A percentile compares a stretch with the other conserved stretches of the same genome.
phyloP scores from a whole-genome alignment of 2,797 vertebrate genomes.

The Uromys caudimaculatus region DNA sequence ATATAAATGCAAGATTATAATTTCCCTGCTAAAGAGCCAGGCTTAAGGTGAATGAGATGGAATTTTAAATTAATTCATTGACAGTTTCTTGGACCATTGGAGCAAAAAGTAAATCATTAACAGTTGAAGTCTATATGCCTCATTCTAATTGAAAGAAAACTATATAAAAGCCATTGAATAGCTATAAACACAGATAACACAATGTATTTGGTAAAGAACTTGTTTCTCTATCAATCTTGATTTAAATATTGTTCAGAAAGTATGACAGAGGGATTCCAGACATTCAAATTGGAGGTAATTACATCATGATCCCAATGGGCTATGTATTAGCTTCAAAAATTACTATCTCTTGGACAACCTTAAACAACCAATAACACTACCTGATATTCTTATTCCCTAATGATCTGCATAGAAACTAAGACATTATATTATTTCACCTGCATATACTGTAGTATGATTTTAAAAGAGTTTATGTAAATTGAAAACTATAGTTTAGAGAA shows the following conservation, averaged over 20 bases:
- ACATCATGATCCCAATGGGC: neutral
- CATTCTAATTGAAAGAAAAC: neutral
- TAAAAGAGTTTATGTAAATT: neutral
- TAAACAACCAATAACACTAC: neutral
- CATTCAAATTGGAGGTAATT: neutral
- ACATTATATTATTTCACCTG: constrained; percentile 28
- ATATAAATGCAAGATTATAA: constrained; percentile 7
- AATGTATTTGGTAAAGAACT: neutral
- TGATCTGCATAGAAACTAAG: neutral
- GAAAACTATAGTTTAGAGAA: neutral
- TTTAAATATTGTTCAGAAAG: constrained; percentile 17
- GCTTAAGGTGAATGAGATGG: neutral
- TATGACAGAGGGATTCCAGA: constrained; percentile 19
- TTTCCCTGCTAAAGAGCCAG: neutral
- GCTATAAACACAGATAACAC: neutral
- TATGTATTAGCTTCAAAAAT: neutral
- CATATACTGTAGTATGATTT: constrained; percentile 38
- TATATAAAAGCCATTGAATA: neutral
- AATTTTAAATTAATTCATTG: constrained; percentile 37
- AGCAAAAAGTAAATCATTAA: neutral
- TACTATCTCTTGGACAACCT: neutral
- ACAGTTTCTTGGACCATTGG: neutral
- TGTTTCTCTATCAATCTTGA: neutral
- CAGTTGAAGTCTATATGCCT: constrained; percentile 16
- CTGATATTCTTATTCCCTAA: neutral